Evolutionary conservation across 2,888 invertebrate genomes (phyloP), one percentile per base, ranked within the genome.

Genomic region (Orchestes rusci): DNA sequence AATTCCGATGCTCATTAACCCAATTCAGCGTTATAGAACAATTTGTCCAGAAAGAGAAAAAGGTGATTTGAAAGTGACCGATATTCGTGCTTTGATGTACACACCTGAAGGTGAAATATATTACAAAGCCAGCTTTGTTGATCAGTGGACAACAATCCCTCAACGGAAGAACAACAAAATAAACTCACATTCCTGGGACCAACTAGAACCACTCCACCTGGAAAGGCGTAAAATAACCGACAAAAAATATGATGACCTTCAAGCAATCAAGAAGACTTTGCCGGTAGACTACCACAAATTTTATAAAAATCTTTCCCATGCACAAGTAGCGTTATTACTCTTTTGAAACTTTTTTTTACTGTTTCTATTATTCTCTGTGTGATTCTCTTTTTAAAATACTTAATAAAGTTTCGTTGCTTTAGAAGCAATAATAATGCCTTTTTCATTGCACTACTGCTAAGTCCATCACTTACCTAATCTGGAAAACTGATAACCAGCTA

Each of bases 11-110:
- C 19, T 30, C 39, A 15, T 17, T 40, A 40, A 36, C 40, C 31
- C 35, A 7, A n/a, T n/a, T n/a, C n/a, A n/a, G n/a, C n/a, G n/a
- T n/a, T 40, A 16, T 45, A 32, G 45, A 39, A 45, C 20, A n/a
- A n/a, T n/a, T n/a, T n/a, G n/a, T n/a, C n/a, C n/a, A n/a, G n/a
- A n/a, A n/a, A n/a, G n/a, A n/a, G n/a, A n/a, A n/a, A n/a, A n/a
- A n/a, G n/a, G n/a, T n/a, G n/a, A n/a, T n/a, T n/a, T n/a, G n/a
- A n/a, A n/a, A n/a, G n/a, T n/a, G n/a, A n/a, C n/a, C n/a, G n/a
- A n/a, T n/a, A n/a, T n/a, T n/a, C n/a, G n/a, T n/a, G n/a, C n/a
- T 5, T 23, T 23, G 23, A 7, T 23, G 23, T 5, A 23, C 10
- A 10, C 23, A 23, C 23, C 10, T 23, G 5, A 23, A n/a, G n/a